Evolutionary conservation across 2,113 vertebrate genomes (phyloP).

Genomic region (Sturnus vulgaris): DNA sequence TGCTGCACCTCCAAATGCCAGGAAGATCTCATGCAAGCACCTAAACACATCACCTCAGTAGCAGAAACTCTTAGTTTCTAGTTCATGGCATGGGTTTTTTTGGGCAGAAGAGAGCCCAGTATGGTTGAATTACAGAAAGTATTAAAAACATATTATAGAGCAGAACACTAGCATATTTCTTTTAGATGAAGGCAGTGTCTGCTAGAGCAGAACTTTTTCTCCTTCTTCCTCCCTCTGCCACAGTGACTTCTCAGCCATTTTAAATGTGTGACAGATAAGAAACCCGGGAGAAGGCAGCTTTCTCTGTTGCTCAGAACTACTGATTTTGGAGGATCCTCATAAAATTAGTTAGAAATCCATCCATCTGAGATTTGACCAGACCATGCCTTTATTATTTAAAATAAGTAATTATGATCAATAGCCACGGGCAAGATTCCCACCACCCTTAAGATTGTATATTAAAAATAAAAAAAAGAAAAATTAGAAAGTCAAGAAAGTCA

Average conservation of each 20-base stretch:
- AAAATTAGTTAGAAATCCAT: not conserved
- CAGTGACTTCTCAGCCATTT: not conserved
- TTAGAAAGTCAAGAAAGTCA: not conserved
- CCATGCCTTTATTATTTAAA: not conserved
- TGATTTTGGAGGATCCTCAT: not conserved
- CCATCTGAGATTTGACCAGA: not conserved
- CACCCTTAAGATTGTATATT: not conserved
- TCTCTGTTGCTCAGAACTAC: not conserved
- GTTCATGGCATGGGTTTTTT: not conserved
- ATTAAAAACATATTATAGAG: not conserved
- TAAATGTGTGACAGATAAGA: not conserved
- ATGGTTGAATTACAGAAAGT: not conserved
- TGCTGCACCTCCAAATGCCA: not conserved
- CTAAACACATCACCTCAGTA: not conserved
- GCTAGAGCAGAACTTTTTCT: not conserved
- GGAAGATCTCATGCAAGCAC: not conserved
- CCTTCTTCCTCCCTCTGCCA: fast-evolving
- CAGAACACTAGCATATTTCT: not conserved
- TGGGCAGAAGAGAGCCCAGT: not conserved
- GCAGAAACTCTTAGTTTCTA: not conserved
- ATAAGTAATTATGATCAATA: not conserved
- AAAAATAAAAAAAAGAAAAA: not conserved
- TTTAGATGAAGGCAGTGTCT: not conserved
- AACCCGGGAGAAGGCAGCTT: not conserved
- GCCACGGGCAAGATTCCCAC: not conserved